Percentiles rank a stretch among this genome's conserved stretches.
Conservation (phyloP, 2,113 vertebrate species). For the Oenanthe melanoleuca region DNA sequence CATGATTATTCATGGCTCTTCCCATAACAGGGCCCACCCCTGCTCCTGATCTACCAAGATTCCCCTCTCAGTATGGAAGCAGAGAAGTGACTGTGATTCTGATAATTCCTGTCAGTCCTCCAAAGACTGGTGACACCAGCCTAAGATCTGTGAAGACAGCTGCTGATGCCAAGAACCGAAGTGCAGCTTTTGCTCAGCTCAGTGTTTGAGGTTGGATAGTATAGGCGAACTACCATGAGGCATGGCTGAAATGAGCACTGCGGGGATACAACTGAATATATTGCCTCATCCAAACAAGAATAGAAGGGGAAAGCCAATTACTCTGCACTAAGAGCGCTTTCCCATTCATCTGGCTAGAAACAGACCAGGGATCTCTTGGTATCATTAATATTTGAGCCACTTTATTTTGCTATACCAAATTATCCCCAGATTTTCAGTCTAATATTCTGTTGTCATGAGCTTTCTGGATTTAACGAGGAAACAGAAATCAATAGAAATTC, state of each 20-base stretch:
- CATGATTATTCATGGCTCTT: neutral
- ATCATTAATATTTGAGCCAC: constrained; percentile 77
- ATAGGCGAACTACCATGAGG: neutral
- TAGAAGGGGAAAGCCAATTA: constrained; percentile 70
- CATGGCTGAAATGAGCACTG: neutral
- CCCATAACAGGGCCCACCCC: neutral
- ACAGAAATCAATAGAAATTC: neutral
- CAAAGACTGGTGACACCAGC: neutral
- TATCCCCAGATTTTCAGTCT: constrained; percentile 75
- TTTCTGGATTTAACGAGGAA: neutral
- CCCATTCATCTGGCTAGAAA: constrained; percentile 73
- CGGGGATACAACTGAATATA: neutral
- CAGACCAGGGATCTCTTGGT: constrained; percentile 65
- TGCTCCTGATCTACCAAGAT: neutral
- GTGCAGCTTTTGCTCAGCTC: neutral
- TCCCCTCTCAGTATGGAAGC: neutral
- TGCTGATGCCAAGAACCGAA: neutral
- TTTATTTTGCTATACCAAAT: constrained; percentile 73
- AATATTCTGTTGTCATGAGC: constrained; percentile 75
- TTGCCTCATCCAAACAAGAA: neutral
- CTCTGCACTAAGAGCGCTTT: constrained; percentile 76
- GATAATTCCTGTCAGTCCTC: neutral
- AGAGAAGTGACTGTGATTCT: neutral
- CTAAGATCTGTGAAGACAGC: neutral
- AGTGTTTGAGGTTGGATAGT: accelerated